A percentile compares a stretch with the other conserved stretches of the same genome.
Evolutionary conservation across 2,113 vertebrate species (phyloP).

Genomic region (Galemys pyrenaicus): DNA sequence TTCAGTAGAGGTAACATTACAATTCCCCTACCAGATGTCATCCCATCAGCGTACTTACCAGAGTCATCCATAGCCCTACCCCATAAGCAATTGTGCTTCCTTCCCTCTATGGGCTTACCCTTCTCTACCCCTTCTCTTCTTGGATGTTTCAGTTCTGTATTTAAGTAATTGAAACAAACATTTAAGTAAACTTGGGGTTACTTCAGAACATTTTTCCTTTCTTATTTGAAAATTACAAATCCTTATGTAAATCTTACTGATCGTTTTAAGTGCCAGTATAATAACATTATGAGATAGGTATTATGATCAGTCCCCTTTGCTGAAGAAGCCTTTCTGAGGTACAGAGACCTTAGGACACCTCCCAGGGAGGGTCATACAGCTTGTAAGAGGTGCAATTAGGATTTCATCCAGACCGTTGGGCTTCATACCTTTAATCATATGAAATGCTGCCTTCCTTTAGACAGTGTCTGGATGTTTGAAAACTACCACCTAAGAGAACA

Average conservation of each 20-base stretch:
- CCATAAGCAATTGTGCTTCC: too few relatives aligned
- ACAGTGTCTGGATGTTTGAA: background rate
- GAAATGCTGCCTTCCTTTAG: background rate
- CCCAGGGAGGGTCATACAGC: background rate
- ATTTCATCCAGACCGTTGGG: background rate
- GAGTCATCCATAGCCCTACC: too few relatives aligned
- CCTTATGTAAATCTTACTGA: background rate
- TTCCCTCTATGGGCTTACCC: too few relatives aligned
- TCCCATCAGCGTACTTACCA: too few relatives aligned
- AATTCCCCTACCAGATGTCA: too few relatives aligned
- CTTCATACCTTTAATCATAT: background rate
- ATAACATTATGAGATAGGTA: background rate
- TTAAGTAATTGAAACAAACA: background rate
- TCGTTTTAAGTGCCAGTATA: constrained; percentile 13
- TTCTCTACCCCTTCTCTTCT: too few relatives aligned
- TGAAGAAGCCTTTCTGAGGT: background rate
- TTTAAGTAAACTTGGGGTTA: background rate
- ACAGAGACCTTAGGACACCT: background rate
- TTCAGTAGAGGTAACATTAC: too few relatives aligned
- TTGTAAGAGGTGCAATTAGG: background rate
- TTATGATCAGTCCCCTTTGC: background rate
- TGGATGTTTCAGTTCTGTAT: background rate
- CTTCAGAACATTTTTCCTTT: background rate
- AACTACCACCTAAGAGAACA: background rate
- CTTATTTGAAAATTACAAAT: background rate